phyloP scores from a whole-genome alignment of 1,140 invertebrate species.

The Fopius arisanus region DNA sequence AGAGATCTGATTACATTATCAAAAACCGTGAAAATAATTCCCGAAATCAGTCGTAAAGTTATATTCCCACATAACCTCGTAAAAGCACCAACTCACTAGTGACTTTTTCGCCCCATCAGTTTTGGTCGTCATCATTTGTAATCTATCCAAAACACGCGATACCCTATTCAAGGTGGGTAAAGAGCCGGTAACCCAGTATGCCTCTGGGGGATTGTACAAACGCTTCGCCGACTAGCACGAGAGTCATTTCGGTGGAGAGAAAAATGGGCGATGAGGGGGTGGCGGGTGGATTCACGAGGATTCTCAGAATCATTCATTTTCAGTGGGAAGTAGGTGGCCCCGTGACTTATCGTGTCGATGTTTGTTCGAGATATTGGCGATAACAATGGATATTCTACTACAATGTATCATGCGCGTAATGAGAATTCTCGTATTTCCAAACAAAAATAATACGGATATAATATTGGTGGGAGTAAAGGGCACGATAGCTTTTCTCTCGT shows the following conservation, averaged over 20 bases:
- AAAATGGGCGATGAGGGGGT: neutral
- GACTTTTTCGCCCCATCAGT: slow-evolving; percentile 8
- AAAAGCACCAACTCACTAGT: neutral
- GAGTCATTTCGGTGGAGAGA: neutral
- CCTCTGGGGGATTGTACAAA: neutral
- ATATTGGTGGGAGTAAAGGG: neutral
- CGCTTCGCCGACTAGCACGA: slow-evolving; percentile 1
- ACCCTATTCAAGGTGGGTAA: neutral
- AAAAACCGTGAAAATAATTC: neutral
- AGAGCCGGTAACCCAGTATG: neutral
- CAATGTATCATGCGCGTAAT: neutral
- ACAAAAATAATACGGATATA: neutral
- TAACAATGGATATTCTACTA: neutral
- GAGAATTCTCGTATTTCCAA: neutral
- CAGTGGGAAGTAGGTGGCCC: neutral
- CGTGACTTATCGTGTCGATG: neutral
- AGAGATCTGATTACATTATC: too few species aligned
- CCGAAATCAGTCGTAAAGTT: neutral
- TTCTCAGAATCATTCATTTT: neutral
- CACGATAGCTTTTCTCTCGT: neutral
- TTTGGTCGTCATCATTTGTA: slow-evolving; percentile 6
- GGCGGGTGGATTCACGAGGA: neutral
- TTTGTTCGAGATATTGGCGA: slow-evolving; percentile 1
- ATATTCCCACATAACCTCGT: neutral
- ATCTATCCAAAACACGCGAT: slow-evolving; percentile 11